phyloP scores from a whole-genome alignment of 2,797 vertebrate species.

The Selene dorsalis region DNA sequence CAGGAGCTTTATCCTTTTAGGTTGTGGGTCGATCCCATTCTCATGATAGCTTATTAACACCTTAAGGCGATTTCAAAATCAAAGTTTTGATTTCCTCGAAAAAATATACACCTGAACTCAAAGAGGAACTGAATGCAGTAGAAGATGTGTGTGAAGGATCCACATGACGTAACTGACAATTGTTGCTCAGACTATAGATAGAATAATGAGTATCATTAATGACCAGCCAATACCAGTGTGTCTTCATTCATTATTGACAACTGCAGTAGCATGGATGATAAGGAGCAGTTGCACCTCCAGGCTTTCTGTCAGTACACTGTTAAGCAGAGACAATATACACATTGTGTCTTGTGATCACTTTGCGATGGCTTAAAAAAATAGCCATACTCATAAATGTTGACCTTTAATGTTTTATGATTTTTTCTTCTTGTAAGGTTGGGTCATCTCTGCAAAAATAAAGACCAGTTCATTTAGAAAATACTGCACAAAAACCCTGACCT shows the following conservation, averaged over 20 bases:
- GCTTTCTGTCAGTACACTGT: background rate
- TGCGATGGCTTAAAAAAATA: too few species aligned
- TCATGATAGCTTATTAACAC: too few species aligned
- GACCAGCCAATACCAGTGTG: too few species aligned
- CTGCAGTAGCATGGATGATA: background rate
- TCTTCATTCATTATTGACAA: background rate
- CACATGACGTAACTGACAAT: background rate
- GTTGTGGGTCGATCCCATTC: background rate
- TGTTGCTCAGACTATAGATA: slow-evolving; percentile 5
- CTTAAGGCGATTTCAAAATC: too few species aligned
- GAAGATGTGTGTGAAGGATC: too few species aligned
- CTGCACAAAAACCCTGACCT: slow-evolving; percentile 22
- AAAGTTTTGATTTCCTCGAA: too few species aligned
- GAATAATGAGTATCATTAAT: background rate
- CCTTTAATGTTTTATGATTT: background rate
- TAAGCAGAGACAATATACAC: background rate
- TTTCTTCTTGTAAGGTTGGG: background rate
- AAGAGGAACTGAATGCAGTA: too few species aligned
- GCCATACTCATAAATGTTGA: background rate
- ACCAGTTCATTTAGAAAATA: slow-evolving; percentile 4
- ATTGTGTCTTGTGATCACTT: background rate
- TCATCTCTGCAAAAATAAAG: background rate
- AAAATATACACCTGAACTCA: too few species aligned
- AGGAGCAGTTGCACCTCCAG: background rate
- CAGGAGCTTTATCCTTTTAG: background rate